Evolutionary conservation across 35 echinoderm and acorn worm species (phyloP), one percentile per base, ranked within the genome.

Genomic region (Apostichopus californicus): DNA sequence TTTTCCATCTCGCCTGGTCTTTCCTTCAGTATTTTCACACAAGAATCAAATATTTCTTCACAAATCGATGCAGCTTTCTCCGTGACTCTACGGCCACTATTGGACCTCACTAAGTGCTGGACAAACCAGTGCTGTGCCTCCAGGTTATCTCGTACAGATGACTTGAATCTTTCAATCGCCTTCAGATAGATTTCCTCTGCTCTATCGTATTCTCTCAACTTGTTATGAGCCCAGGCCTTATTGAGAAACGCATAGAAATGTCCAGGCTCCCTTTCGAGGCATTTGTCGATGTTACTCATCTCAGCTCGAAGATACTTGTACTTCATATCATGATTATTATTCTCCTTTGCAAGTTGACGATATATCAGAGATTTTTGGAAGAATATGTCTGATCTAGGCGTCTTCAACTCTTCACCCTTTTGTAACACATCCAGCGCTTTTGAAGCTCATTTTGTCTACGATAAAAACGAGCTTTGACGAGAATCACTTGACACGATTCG

Each of bases 381-480:
- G 46, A 75, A 90, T 18, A 90, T 11, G 2, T 78, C 70, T 11
- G 88, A n/a, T 78, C 52, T 14, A 54, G 34, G 70, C 77, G 77
- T 18, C 55, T 78, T 78, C 2, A 88, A 20, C 14, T 14, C 15
- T 57, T 90, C 88, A 12, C 71, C 88, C 34, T 90, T 57, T 34
- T 24, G 6, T 6, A 90, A 63, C 6, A 90, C 55, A 24, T 90
- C 46, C 71, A 90, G 57, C 6, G 70, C 54, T 57, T 75, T 5
- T 77, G 53, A 8, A 11, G 17, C 21, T 90, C 26, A 15, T 17
- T 15, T 28, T 18, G 54, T 24, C 54, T 6, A 15, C 88, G 88
- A 78, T 90, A 90, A 53, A 90, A 90, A 20, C 88, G 68, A n/a
- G n/a, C 68, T 77, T 90, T 90, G 28, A 73, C 21, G 68, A 90